These are phyloP conservation scores for Limnothrissa miodon DNA, from an alignment of 2,113 vertebrate species.

Conservation along the genomic window DNA sequence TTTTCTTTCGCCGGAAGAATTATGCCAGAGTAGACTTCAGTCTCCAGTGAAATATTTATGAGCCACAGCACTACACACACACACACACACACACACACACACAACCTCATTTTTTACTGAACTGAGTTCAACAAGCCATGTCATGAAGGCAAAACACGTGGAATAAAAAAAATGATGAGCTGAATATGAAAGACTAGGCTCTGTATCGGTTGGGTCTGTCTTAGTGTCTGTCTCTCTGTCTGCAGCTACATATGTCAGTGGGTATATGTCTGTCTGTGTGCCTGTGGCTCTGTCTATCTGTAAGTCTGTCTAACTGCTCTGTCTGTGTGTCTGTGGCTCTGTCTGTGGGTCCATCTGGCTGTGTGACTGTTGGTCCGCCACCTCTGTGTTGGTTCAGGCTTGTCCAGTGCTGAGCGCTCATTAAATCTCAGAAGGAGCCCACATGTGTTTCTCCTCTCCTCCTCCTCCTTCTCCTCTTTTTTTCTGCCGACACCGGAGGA, in stretches of 20 bases:
- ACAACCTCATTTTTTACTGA: neutral
- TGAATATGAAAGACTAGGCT: neutral
- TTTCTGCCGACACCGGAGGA: conserved; percentile 50
- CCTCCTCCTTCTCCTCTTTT: conserved; percentile 11
- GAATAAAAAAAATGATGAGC: neutral
- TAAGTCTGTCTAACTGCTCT: neutral
- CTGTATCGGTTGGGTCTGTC: no score
- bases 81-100: no score
- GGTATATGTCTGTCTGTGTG: neutral
- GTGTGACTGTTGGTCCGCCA: neutral
- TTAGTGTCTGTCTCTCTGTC: neutral
- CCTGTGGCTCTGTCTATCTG: neutral
- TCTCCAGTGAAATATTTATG: neutral
- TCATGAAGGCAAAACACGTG: neutral
- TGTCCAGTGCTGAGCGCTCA: conserved; percentile 60
- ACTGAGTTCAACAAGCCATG: neutral
- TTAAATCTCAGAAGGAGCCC: conserved; percentile 55
- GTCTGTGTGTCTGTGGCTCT: neutral
- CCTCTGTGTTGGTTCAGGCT: neutral
- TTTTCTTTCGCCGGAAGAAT: neutral
- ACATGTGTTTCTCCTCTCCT: conserved; percentile 58
- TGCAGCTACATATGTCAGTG: neutral
- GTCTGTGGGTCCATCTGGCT: neutral
- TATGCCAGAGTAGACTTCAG: neutral
- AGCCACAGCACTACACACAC: neutral